These are phyloP conservation scores for Agelas oroides DNA, from an alignment of 37 sponge, comb jelly and placozoan genomes.

Conservation along the genomic window DNA sequence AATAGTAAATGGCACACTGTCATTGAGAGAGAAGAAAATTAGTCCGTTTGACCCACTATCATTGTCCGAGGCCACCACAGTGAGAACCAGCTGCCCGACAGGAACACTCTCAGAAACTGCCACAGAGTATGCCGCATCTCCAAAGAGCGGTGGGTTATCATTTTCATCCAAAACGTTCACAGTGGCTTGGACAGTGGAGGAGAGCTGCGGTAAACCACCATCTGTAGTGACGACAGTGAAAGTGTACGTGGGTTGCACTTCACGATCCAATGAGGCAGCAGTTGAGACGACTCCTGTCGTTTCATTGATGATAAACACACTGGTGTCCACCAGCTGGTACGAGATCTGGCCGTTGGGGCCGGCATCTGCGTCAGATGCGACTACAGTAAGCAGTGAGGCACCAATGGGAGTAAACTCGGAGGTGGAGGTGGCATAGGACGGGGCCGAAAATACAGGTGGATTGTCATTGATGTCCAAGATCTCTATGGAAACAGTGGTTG, in stretches of 20 bases:
- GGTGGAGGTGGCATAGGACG: neutral
- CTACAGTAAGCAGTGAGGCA: conserved; percentile 31
- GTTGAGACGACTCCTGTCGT: conserved; percentile 40
- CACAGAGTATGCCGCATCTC: conserved; percentile 5
- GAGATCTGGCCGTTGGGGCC: conserved; percentile 38
- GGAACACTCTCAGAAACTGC: conserved; percentile 41
- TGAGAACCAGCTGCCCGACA: conserved; percentile 27
- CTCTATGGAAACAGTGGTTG: conserved; percentile 34
- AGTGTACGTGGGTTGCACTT: conserved; percentile 17
- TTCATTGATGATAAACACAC: conserved; percentile 41
- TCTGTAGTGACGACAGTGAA: conserved; percentile 58
- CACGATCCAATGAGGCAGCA: conserved; percentile 41
- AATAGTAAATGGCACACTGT: conserved; percentile 27
- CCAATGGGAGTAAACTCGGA: conserved; percentile 31
- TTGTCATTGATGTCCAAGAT: conserved; percentile 80
- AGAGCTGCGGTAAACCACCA: conserved; percentile 57
- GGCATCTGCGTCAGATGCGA: conserved; percentile 63
- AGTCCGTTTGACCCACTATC: conserved; percentile 58
- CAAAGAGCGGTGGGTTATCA: conserved; percentile 68
- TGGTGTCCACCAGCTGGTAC: neutral
- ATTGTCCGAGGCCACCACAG: conserved; percentile 57
- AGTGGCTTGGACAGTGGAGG: conserved; percentile 30
- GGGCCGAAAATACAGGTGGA: conserved; percentile 48
- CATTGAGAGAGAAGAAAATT: conserved; percentile 35
- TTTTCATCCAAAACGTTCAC: conserved; percentile 64